These are phyloP conservation scores for Mormyrus lacerda DNA, from an alignment of 2,113 vertebrate species.

Conservation along the genomic window DNA sequence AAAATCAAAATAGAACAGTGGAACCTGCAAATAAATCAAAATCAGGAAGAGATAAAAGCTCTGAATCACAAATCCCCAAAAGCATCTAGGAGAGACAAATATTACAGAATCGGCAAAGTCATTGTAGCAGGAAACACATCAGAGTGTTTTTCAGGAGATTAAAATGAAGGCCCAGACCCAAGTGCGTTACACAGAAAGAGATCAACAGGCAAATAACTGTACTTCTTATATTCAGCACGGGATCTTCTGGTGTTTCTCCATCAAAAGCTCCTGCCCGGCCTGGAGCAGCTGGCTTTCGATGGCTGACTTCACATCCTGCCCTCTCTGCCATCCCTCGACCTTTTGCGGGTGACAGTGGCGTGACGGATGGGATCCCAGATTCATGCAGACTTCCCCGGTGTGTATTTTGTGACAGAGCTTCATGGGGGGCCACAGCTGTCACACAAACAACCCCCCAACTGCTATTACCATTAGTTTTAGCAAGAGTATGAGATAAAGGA, in stretches of 20 bases:
- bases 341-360: constrained; percentile 55
- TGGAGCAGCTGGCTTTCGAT: constrained; percentile 70
- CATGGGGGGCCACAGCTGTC: constrained; percentile 44
- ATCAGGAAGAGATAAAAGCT: not conserved
- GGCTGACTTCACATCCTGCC: constrained; percentile 59
- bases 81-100: not conserved
- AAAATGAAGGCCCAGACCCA: not conserved
- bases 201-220: not conserved
- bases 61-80: not conserved
- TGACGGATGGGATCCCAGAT: constrained; percentile 66
- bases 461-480: constrained; percentile 30
- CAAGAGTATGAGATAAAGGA: constrained; percentile 17
- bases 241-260: constrained; percentile 30
- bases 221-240: constrained; percentile 34
- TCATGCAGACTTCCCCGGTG: constrained; percentile 49
- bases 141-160: not conserved
- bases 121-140: not conserved
- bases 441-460: constrained; percentile 43
- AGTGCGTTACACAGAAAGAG: not conserved
- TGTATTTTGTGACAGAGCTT: constrained; percentile 53
- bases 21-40: not conserved
- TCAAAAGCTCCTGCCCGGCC: constrained; percentile 13
- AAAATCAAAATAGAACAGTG: not conserved
- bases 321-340: constrained; percentile 53
- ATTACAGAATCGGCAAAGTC: not conserved